These are phyloP conservation scores for Acanthoscelides obtectus DNA, from an alignment of 2,888 invertebrate genomes.

Conservation along the genomic window DNA sequence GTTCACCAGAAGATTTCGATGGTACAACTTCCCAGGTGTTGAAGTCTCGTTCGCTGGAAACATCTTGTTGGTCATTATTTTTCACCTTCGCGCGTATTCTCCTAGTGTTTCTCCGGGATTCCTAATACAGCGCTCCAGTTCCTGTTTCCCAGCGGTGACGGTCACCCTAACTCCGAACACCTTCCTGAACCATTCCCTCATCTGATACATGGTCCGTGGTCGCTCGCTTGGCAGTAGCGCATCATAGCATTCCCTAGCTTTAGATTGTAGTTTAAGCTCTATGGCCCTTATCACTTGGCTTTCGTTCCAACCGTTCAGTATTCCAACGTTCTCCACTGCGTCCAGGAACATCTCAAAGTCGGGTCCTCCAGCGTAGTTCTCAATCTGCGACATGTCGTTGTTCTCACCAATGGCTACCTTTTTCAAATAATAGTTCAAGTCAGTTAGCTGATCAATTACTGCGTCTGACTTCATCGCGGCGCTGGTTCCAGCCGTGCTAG, in stretches of 20 bases:
- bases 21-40: neutral
- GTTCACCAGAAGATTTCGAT: constrained; percentile 10
- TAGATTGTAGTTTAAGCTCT: constrained; percentile 5
- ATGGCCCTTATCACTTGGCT: constrained; percentile 1
- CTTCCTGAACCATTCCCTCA: constrained; percentile 8
- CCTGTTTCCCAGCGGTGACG: constrained; percentile 2
- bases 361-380: constrained; percentile 10
- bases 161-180: constrained; percentile 10
- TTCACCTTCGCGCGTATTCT: constrained; percentile 10
- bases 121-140: constrained; percentile 8
- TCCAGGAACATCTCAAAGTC: constrained; percentile 12
- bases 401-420: neutral
- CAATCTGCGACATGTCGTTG: neutral
- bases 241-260: constrained; percentile 10
- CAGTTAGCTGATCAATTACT: no score
- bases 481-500: no score
- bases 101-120: constrained; percentile 9
- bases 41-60: neutral
- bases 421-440: constrained; percentile 7
- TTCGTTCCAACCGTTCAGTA: constrained; percentile 2
- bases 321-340: constrained; percentile 6
- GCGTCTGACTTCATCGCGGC: no score
- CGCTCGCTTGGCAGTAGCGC: constrained; percentile 6
- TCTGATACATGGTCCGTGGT: constrained; percentile 5
- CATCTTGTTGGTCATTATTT: constrained; percentile 8